Evolutionary conservation across 2,113 vertebrate genomes (phyloP).

Genomic region (Antechinus flavipes): DNA sequence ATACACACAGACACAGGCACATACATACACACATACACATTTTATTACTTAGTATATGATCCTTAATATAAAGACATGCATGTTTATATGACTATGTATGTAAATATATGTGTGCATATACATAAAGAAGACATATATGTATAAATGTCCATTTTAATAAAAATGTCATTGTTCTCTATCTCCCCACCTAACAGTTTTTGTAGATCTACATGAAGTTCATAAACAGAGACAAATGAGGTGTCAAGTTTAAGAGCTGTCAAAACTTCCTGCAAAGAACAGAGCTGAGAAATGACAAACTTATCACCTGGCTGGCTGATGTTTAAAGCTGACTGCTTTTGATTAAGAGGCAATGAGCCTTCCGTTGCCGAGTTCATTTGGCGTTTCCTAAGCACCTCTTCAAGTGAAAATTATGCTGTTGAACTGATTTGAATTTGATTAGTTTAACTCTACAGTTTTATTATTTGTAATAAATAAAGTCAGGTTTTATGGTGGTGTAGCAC

Average conservation of each 20-base stretch:
- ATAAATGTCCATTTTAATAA: constrained; percentile 61
- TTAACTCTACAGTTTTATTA: constrained; percentile 70
- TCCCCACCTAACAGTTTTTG: constrained; percentile 55
- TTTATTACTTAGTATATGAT: neutral
- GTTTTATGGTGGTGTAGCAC: constrained; percentile 48
- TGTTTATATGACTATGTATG: neutral
- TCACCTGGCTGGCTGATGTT: constrained; percentile 77
- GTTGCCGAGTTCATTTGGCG: constrained; percentile 72
- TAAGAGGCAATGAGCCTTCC: constrained; percentile 72
- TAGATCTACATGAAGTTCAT: constrained; percentile 53
- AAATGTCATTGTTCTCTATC: constrained; percentile 28
- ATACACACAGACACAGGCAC: too few relatives aligned
- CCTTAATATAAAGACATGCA: neutral
- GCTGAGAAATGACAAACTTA: constrained; percentile 75
- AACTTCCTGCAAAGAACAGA: constrained; percentile 61
- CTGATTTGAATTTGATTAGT: constrained; percentile 76
- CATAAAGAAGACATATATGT: too few relatives aligned
- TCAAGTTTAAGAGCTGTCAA: constrained; percentile 70
- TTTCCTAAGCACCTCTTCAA: constrained; percentile 75
- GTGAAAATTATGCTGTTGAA: constrained; percentile 67
- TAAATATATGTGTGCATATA: neutral
- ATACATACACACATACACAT: neutral
- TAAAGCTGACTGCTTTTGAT: constrained; percentile 77
- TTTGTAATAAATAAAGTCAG: constrained; percentile 70
- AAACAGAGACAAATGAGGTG: constrained; percentile 67